Conservation (phyloP, 2,113 vertebrate species). For the Trichomycterus rosablanca region DNA sequence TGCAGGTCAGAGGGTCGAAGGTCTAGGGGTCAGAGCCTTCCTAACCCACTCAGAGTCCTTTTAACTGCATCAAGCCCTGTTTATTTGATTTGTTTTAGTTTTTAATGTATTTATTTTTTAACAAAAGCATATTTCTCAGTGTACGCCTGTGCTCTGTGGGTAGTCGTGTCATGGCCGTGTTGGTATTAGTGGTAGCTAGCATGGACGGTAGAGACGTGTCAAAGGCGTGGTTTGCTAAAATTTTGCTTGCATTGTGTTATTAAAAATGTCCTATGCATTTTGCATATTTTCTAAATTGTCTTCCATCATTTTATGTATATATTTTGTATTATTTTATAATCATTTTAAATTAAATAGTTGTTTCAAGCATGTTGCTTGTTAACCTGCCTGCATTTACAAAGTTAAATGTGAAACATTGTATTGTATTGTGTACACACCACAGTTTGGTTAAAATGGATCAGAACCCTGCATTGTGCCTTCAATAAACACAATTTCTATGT, state of each 20-base stretch:
- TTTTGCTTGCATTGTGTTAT: conserved; percentile 29
- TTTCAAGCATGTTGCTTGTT: conserved; percentile 59
- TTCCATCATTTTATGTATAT: conserved; percentile 8
- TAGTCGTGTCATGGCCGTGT: conserved; percentile 36
- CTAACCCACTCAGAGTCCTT: conserved; percentile 11
- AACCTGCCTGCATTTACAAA: conserved; percentile 48
- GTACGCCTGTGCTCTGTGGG: conserved; percentile 42
- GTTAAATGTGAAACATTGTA: background rate
- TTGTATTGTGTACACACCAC: conserved; percentile 15
- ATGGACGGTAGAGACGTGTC: conserved; percentile 31
- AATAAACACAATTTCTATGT: too few species aligned
- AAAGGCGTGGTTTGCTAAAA: conserved; percentile 43
- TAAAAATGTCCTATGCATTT: conserved; percentile 12
- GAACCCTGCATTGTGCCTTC: too few species aligned
- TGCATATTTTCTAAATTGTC: background rate
- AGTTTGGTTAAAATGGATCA: too few species aligned
- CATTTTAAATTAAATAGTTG: background rate
- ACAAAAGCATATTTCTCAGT: conserved; percentile 4
- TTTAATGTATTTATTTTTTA: background rate
- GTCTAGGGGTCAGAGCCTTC: conserved; percentile 71
- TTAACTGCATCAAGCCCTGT: conserved; percentile 16
- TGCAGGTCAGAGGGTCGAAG: conserved; percentile 91
- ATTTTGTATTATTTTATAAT: background rate
- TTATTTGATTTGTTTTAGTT: too few species aligned
- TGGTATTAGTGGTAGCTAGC: conserved; percentile 33